Conservation (phyloP, 2,888 invertebrate genomes). For the Coelopa pilipes region DNA sequence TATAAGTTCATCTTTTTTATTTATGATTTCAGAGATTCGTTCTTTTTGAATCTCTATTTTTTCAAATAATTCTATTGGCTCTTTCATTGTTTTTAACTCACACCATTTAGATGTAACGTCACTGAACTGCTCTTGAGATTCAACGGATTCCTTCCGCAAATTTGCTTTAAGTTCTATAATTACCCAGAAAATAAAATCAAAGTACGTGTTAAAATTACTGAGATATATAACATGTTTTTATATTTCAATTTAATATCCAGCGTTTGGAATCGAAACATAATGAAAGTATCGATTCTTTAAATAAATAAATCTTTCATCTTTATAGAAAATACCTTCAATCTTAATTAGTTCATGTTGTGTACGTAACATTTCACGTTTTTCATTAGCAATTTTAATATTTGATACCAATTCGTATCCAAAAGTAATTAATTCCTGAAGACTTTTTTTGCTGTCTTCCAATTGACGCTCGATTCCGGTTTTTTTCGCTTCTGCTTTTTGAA, state of each 20-base stretch:
- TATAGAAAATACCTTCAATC: conserved; percentile 45
- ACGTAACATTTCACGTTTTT: conserved; percentile 75
- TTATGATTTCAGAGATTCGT: conserved; percentile 71
- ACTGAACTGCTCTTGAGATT: conserved; percentile 74
- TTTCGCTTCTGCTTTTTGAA: conserved; percentile 57
- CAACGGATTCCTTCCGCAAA: conserved; percentile 75
- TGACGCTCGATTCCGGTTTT: conserved; percentile 74
- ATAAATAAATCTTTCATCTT: too few species aligned
- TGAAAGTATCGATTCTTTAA: too few species aligned
- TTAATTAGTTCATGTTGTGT: conserved; percentile 70
- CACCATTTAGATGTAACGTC: conserved; percentile 77
- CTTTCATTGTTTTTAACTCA: conserved; percentile 72
- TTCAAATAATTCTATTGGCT: conserved; percentile 79
- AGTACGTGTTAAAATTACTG: not conserved
- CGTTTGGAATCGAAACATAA: too few species aligned
- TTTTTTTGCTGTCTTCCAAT: conserved; percentile 73
- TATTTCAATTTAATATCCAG: too few species aligned
- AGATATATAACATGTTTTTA: too few species aligned
- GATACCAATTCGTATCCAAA: conserved; percentile 80
- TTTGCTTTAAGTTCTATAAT: conserved; percentile 65
- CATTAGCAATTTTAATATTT: conserved; percentile 82
- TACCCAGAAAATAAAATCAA: not conserved
- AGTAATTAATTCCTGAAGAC: conserved; percentile 73
- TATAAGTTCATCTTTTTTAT: conserved; percentile 78
- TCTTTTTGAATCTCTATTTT: conserved; percentile 76